Conservation (phyloP, 2,113 vertebrate genomes). For the Gulo gulo region DNA sequence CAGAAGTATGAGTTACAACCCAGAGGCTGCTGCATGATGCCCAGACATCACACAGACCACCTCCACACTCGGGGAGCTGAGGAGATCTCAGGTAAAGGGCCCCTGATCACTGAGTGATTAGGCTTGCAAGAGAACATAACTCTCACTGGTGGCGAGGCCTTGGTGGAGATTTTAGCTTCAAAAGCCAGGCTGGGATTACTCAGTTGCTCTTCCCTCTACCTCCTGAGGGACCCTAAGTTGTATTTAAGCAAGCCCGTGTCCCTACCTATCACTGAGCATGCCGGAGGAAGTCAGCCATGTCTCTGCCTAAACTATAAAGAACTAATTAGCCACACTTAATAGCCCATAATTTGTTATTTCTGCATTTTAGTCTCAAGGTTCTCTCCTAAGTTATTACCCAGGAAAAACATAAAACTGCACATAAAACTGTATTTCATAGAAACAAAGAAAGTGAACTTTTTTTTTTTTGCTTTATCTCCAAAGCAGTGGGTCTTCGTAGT, state of each 20-base stretch:
- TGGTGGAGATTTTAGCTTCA: background rate
- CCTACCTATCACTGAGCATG: background rate
- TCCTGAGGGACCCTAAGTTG: background rate
- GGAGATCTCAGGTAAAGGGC: constrained; percentile 84
- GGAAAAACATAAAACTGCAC: constrained; percentile 54
- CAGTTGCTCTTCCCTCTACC: background rate
- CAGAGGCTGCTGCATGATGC: constrained; percentile 79
- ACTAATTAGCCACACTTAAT: constrained; percentile 63
- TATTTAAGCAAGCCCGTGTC: background rate
- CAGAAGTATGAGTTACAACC: constrained; percentile 86
- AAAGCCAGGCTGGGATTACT: background rate
- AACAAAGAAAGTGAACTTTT: background rate
- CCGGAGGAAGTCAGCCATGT: background rate
- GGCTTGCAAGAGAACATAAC: constrained; percentile 85
- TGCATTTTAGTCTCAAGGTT: constrained; percentile 35
- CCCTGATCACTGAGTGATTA: constrained; percentile 80
- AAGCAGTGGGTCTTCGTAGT: background rate
- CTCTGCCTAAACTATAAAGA: constrained; percentile 53
- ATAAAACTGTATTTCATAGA: constrained; percentile 43
- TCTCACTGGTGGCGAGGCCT: constrained; percentile 85
- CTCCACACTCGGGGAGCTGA: constrained; percentile 85
- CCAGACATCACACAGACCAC: constrained; percentile 84
- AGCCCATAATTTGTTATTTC: constrained; percentile 41
- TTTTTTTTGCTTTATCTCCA: background rate
- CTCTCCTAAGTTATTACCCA: constrained; percentile 54